A percentile compares a stretch with the other conserved stretches of the same genome.
Conservation (phyloP, 2,113 vertebrate genomes). For the Odobenus rosmarus region DNA sequence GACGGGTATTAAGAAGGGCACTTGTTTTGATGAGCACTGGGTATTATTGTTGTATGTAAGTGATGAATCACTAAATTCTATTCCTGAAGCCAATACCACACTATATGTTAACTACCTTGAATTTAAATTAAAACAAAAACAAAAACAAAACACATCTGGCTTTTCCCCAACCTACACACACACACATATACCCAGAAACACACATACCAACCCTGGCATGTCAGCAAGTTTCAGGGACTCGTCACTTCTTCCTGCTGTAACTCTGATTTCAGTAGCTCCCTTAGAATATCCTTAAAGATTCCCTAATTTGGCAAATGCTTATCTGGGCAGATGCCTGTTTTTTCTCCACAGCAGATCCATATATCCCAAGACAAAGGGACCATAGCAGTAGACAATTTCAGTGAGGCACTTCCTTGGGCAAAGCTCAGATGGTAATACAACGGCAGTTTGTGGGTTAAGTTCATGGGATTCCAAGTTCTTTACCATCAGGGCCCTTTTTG, state of each 20-base stretch:
- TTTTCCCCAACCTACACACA: not conserved
- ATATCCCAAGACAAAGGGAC: not conserved
- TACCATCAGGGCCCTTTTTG: not conserved
- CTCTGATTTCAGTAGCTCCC: not conserved
- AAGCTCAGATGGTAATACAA: not conserved
- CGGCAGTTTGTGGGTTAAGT: not conserved
- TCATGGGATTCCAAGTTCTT: not conserved
- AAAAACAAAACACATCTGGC: not conserved
- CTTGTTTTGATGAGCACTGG: not conserved
- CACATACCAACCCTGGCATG: not conserved
- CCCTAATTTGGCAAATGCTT: slow-evolving; percentile 11
- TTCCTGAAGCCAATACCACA: not conserved
- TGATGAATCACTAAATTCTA: not conserved
- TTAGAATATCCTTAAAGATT: not conserved
- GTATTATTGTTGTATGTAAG: not conserved
- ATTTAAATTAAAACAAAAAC: not conserved
- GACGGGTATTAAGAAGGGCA: not conserved
- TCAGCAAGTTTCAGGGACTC: not conserved
- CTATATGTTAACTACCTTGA: not conserved
- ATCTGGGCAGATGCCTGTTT: not conserved
- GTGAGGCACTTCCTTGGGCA: not conserved
- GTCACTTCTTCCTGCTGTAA: not conserved
- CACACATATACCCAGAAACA: not conserved
- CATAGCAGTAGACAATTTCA: not conserved
- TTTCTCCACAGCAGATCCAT: not conserved